Base-by-base conservation (phyloP, 2,888 invertebrate genomes). In the Drosophila anomelani region DNA sequence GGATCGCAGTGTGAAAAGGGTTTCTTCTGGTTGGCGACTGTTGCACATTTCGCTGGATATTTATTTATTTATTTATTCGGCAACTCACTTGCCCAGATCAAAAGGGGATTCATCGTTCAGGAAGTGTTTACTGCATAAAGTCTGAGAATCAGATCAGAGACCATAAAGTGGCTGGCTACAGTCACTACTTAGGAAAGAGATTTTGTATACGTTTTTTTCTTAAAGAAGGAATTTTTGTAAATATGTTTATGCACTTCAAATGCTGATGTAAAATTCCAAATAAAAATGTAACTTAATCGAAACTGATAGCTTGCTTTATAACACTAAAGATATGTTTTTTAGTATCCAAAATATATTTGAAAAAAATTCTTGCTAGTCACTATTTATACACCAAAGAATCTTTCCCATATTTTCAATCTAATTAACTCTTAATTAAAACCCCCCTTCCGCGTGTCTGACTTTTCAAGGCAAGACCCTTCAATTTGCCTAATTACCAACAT, bases 1-100 rank as follows among this genome's bases (percentile, higher is more conserved):
- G 15, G 34, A 34, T 34, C 34, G 12, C 10, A 10, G 10, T n/a
- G 8, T 13, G 34, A 38, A 59, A 29, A 34, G 38, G 67, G 46
- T 39, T 54, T 34, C n/a, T 12, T 49, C n/a, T 13, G 29, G 15
- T 1, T 71, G 55, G 36, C 56, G 49, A 49, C 74, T 70, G 56
- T 74, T 80, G 81, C 78, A 82, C 58, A 78, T 62, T 85, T 56
- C 36, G 62, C 29, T n/a, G 23, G n/a, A 1, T 41, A 67, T 36
- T 66, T 82, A 83, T 81, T 81, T 82, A 83, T 81, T 81, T 85
- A 81, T 78, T 78, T 75, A 41, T 70, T 78, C 64, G 70, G 56
- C 61, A 55, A 68, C 23, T 51, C 29, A 46, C 36, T 73, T 59
- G 55, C 57, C 34, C 39, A 58, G 58, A 63, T 64, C 64, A 55